Evolutionary conservation across 2,113 vertebrate species (phyloP).

Genomic region (Nothobranchius kuhntae): DNA sequence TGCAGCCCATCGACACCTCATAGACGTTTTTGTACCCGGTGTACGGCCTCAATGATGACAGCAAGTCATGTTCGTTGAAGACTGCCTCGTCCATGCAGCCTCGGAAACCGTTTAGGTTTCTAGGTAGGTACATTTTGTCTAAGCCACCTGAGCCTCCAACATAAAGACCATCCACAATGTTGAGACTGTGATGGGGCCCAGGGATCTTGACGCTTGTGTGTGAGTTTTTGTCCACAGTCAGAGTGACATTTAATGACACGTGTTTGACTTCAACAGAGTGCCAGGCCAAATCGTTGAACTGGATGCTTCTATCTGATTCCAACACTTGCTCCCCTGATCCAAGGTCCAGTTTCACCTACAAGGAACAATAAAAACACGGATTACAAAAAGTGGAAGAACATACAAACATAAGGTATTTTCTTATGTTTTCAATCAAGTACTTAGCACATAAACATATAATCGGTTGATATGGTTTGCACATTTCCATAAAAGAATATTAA

Average conservation of each 20-base stretch:
- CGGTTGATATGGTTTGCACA: not conserved
- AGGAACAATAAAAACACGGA: conserved; percentile 40
- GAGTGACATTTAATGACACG: conserved; percentile 67
- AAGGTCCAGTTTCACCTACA: conserved; percentile 84
- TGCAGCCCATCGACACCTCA: conserved; percentile 90
- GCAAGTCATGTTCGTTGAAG: conserved; percentile 85
- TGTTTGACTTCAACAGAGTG: conserved; percentile 82
- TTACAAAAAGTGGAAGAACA: not conserved
- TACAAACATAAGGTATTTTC: too few species aligned
- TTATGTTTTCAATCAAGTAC: not conserved
- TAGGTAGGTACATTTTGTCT: conserved; percentile 77
- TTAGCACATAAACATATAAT: too few species aligned
- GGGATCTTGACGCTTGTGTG: conserved; percentile 71
- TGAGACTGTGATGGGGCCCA: conserved; percentile 68
- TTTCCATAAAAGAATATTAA: not conserved
- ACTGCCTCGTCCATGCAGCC: conserved; percentile 87
- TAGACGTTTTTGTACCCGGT: conserved; percentile 84
- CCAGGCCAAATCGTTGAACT: conserved; percentile 87
- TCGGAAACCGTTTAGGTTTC: conserved; percentile 73
- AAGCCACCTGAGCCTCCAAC: conserved; percentile 82
- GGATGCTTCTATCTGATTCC: conserved; percentile 78
- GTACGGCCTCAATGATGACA: conserved; percentile 85
- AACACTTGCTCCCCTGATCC: conserved; percentile 79
- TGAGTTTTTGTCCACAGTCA: conserved; percentile 83
- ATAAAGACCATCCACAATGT: conserved; percentile 80